Conservation (phyloP, 2,888 invertebrate species). For the Meghimatium bilineatum region DNA sequence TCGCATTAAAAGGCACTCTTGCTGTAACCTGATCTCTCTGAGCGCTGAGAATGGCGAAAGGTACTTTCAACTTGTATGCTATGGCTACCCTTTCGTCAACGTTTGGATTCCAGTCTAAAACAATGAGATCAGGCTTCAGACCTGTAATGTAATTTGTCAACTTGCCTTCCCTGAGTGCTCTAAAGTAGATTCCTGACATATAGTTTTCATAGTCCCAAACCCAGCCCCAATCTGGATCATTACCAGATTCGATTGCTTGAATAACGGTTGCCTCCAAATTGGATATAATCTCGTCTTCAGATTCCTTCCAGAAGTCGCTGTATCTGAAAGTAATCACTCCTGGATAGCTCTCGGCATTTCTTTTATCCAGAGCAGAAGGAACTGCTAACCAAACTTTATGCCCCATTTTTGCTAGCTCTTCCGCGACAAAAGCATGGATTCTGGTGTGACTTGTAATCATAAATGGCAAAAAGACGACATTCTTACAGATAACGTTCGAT, state of each 20-base stretch:
- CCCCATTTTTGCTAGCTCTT: not conserved
- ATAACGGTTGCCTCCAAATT: not conserved
- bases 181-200: not conserved
- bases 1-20: not conserved
- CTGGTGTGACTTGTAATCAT: slow-evolving; percentile 1
- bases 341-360: not conserved
- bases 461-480: slow-evolving; percentile 16
- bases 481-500: not conserved
- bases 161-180: not conserved
- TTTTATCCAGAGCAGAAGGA: too few relatives aligned
- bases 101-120: not conserved
- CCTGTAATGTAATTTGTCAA: slow-evolving; percentile 1
- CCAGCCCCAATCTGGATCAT: not conserved
- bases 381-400: not conserved
- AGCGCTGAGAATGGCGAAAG: slow-evolving; percentile 11
- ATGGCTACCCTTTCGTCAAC: slow-evolving; percentile 1
- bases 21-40: not conserved
- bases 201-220: not conserved
- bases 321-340: not conserved
- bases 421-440: slow-evolving; percentile 1
- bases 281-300: not conserved
- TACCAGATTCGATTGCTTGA: not conserved
- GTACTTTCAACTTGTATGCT: not conserved
- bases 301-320: not conserved
- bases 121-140: too few relatives aligned